Base-by-base conservation (phyloP, 2,797 vertebrate genomes). In the Selene dorsalis region DNA sequence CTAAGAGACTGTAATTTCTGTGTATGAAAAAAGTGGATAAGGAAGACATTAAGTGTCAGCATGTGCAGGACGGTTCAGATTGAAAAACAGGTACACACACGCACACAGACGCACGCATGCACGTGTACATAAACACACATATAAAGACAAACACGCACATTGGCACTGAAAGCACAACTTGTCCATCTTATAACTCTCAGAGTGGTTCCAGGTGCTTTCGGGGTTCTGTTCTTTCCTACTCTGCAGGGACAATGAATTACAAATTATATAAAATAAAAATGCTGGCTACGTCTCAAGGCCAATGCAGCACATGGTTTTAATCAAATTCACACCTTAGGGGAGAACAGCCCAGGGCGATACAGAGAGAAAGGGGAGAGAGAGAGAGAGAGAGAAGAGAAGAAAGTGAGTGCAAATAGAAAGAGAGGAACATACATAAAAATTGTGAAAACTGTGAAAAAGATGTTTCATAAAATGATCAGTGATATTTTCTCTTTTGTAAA, bases 181-280 rank as follows among this genome's bases (percentile, higher is more conserved):
- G 75, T 80, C 56, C 18, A 66, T 74, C 63, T 65, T 73, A 35
- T 73, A 82, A 60, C 55, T 75, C 59, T 83, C 18, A 18, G 65
- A 88, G 70, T 4, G 73, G 20, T 86, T 86, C 82, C 86, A 91
- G 88, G 88, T 90, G 86, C 67, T 82, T 70, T 63, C 74, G 72
- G 73, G 65, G 2, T 60, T 41, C 67, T 62, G 57, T 67, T 62
- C 30, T 69, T 74, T 75, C 77, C 50, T 45, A 59, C 79, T 75
- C 78, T 74, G 84, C 76, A 75, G 84, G 79, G 60, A 85, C 69
- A 41, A 50, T 74, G 77, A 86, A 87, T 90, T 80, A 82, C 64
- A 80, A 83, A 79, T 70, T 35, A 81, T 82, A 87, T 83, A 53
- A 72, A 88, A 84, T 73, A 79, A 85, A 85, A 84, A 87, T 17